Conservation (phyloP, 2,888 invertebrate species). For the Acleris laterana region DNA sequence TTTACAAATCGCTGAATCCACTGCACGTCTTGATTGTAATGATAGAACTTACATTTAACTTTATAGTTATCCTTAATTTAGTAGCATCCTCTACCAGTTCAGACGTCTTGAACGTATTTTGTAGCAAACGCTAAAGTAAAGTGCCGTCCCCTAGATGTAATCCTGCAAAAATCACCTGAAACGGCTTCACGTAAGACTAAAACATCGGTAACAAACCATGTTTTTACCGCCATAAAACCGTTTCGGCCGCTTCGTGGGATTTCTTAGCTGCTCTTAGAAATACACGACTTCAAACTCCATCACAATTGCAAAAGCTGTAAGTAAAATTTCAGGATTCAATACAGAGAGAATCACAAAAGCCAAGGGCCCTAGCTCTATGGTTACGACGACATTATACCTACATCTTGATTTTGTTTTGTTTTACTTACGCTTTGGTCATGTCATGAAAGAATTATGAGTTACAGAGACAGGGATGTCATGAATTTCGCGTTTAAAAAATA, state of each 20-base stretch:
- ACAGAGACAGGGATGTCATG: too few relatives aligned
- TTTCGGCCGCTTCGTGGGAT: slow-evolving; percentile 1
- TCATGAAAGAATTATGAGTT: neutral
- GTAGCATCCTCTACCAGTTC: neutral
- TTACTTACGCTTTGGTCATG: neutral
- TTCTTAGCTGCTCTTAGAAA: neutral
- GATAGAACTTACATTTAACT: too few relatives aligned
- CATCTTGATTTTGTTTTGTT: slow-evolving; percentile 5
- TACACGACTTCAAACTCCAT: slow-evolving; percentile 2
- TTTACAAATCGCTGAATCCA: too few relatives aligned
- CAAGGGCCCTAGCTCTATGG: neutral
- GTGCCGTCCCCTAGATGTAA: neutral
- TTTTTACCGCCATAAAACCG: slow-evolving; percentile 12
- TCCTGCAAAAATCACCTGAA: neutral
- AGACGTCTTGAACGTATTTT: neutral
- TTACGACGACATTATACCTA: neutral
- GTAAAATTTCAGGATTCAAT: neutral
- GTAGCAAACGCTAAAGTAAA: neutral
- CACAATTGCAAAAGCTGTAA: neutral
- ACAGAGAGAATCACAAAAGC: slow-evolving; percentile 1
- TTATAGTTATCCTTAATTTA: neutral
- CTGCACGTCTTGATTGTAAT: too few relatives aligned
- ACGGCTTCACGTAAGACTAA: neutral
- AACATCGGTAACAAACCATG: slow-evolving; percentile 5
- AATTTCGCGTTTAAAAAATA: too few relatives aligned